Evolutionary conservation across 1,140 invertebrate species (phyloP).

Genomic region (Cotesia typhae): DNA sequence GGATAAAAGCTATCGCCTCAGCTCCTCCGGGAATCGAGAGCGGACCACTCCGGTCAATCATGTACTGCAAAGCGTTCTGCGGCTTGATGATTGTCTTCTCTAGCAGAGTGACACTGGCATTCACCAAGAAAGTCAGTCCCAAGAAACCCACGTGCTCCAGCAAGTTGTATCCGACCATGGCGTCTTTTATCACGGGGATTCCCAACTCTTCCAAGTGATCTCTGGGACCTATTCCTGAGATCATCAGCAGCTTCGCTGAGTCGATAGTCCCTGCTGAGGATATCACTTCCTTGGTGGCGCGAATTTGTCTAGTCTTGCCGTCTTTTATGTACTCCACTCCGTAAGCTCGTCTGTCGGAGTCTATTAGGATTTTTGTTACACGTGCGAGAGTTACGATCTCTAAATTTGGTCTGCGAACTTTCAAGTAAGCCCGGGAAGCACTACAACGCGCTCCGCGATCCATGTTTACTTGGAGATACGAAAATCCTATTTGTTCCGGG

Average conservation of each 20-base stretch:
- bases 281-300: constrained; percentile 73
- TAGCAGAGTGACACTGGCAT: constrained; percentile 53
- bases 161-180: constrained; percentile 75
- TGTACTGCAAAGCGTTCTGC: constrained; percentile 55
- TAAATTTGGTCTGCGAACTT: constrained; percentile 72
- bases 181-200: constrained; percentile 72
- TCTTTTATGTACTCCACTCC: constrained; percentile 71
- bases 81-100: constrained; percentile 44
- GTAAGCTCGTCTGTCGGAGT: constrained; percentile 63
- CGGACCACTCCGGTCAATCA: constrained; percentile 60
- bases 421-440: constrained; percentile 71
- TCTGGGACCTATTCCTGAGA: constrained; percentile 78
- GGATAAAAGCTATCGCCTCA: constrained; percentile 66
- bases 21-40: constrained; percentile 65
- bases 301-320: constrained; percentile 59
- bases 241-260: constrained; percentile 75
- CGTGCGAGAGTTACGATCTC: constrained; percentile 72
- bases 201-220: constrained; percentile 74
- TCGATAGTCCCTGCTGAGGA: constrained; percentile 75
- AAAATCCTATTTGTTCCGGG: constrained; percentile 66
- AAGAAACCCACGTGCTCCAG: constrained; percentile 79
- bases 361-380: constrained; percentile 71
- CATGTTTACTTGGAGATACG: constrained; percentile 75
- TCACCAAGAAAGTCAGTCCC: constrained; percentile 70
- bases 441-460: constrained; percentile 72